Evolutionary conservation across 2,888 invertebrate genomes (phyloP).

Genomic region (Terebella lapidaria): DNA sequence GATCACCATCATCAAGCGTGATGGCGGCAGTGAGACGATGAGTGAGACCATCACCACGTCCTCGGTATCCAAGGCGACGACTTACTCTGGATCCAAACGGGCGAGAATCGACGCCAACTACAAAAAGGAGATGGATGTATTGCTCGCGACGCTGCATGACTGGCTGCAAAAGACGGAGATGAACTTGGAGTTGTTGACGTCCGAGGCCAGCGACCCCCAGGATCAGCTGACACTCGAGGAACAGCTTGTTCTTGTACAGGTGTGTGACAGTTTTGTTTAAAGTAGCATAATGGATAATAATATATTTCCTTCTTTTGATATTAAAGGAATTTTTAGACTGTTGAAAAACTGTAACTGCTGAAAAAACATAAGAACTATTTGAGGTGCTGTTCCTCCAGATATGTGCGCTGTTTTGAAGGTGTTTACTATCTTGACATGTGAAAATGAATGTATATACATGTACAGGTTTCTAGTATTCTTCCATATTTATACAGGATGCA

Average conservation of each 20-base stretch:
- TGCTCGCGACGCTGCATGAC: constrained; percentile 32
- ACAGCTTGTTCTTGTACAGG: constrained; percentile 50
- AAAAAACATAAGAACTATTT: no score
- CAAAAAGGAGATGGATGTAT: constrained; percentile 40
- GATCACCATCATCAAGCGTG: constrained; percentile 21
- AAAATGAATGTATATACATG: no score
- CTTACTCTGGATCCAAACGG: constrained; percentile 23
- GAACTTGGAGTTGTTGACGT: constrained; percentile 41
- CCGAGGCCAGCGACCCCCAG: constrained; percentile 36
- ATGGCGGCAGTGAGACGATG: constrained; percentile 14
- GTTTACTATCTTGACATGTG: no score
- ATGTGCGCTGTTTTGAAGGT: no score
- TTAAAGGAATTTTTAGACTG: no score
- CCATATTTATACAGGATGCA: constrained; percentile 42
- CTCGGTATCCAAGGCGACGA: background rate
- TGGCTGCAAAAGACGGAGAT: constrained; percentile 50
- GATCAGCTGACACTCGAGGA: constrained; percentile 60
- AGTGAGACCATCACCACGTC: constrained; percentile 22
- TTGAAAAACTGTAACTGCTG: no score
- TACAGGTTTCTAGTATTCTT: background rate
- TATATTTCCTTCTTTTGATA: no score
- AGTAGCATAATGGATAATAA: no score
- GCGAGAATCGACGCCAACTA: constrained; percentile 35
- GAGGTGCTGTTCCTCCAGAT: no score
- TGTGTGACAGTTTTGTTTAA: constrained; percentile 17